These are phyloP conservation scores for Melanogrammus aeglefinus DNA, from an alignment of 2,797 vertebrate species.

Conservation along the genomic window DNA sequence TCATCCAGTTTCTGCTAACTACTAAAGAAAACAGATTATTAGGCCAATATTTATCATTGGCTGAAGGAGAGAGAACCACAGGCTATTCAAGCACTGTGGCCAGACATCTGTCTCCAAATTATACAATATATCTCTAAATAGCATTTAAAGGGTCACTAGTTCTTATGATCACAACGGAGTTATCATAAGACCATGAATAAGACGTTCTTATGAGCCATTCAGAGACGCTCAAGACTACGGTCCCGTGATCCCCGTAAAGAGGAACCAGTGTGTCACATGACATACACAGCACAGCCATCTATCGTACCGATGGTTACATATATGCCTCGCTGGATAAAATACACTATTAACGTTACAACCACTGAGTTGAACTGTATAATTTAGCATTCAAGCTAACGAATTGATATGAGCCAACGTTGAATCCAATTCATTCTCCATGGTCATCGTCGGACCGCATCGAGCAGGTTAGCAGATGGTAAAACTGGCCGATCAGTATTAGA, in stretches of 20 bases:
- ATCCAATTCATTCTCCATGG: neutral
- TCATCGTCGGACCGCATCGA: neutral
- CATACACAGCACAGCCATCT: no score
- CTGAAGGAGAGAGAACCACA: neutral
- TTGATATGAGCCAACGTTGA: neutral
- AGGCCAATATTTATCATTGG: no score
- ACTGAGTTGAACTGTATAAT: neutral
- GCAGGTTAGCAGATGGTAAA: neutral
- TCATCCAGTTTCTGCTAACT: neutral
- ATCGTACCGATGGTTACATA: no score
- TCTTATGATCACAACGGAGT: neutral
- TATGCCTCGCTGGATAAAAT: no score
- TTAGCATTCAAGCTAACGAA: neutral
- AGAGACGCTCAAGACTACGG: neutral
- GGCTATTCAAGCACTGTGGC: neutral
- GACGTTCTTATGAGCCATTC: neutral
- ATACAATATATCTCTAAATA: neutral
- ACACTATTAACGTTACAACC: no score
- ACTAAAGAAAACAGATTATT: neutral
- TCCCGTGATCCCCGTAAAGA: neutral
- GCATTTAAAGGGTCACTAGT: neutral
- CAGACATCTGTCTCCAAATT: neutral
- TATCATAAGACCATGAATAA: no score
- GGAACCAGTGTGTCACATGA: neutral
- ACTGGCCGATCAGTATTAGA: neutral